These are phyloP conservation scores for Cyrtodaria siliqua DNA, from an alignment of 2,888 invertebrate genomes.

Conservation along the genomic window DNA sequence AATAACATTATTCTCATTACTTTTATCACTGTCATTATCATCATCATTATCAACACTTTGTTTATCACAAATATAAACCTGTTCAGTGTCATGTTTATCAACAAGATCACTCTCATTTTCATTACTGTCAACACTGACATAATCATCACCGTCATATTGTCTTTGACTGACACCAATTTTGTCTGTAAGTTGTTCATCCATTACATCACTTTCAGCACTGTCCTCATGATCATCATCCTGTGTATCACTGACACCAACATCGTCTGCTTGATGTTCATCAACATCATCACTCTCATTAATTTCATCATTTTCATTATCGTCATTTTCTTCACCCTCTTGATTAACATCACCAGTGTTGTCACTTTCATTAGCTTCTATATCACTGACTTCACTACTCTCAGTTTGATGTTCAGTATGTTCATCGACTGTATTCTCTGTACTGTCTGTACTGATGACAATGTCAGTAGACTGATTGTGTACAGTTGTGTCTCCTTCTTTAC, in stretches of 20 bases:
- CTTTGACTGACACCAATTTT: background rate
- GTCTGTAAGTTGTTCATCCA: background rate
- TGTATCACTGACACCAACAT: conserved; percentile 2
- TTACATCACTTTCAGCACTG: conserved; percentile 1
- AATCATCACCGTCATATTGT: conserved; percentile 6
- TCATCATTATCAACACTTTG: conserved; percentile 6
- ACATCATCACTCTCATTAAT: conserved; percentile 17
- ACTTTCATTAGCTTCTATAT: too few species aligned
- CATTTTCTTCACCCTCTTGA: conserved; percentile 4
- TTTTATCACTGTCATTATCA: conserved; percentile 10
- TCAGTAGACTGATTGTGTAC: too few species aligned
- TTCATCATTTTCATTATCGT: background rate
- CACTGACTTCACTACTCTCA: conserved; percentile 7
- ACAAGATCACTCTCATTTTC: conserved; percentile 12
- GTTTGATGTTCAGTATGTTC: conserved; percentile 14
- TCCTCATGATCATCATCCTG: conserved; percentile 13
- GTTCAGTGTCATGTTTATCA: conserved; percentile 9
- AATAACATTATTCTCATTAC: background rate
- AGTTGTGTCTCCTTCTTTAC: too few species aligned
- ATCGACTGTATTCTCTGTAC: background rate
- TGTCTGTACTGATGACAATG: too few species aligned
- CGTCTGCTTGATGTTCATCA: background rate
- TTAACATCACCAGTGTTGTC: conserved; percentile 8
- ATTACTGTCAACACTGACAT: background rate
- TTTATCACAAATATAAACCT: background rate